These are phyloP conservation scores for Ictalurus punctatus DNA, from an alignment of 2,113 vertebrate species.

Conservation along the genomic window DNA sequence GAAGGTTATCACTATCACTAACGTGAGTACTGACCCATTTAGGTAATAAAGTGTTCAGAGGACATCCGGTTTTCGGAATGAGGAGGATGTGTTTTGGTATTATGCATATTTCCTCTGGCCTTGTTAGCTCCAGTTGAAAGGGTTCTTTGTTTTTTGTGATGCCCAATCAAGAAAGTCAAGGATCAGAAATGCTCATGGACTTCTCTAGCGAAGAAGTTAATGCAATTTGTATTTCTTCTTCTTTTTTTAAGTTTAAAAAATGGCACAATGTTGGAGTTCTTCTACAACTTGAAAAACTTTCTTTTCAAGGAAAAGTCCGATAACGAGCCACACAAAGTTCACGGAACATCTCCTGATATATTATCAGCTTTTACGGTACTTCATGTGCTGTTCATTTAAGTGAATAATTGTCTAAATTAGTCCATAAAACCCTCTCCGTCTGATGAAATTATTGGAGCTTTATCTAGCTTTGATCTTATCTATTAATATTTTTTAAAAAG, in stretches of 20 bases:
- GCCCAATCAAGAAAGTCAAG: no score
- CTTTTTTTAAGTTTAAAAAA: not conserved
- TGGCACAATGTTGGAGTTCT: no score
- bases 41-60: not conserved
- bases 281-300: not conserved
- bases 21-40: not conserved
- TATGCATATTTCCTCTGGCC: not conserved
- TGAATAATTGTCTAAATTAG: not conserved
- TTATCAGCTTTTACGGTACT: constrained; percentile 13
- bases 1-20: not conserved
- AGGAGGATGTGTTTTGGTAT: not conserved
- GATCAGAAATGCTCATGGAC: no score
- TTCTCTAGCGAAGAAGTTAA: no score
- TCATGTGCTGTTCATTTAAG: not conserved
- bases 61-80: not conserved
- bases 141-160: not conserved
- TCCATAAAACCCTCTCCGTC: not conserved
- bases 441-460: not conserved
- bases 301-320: not conserved
- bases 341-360: not conserved
- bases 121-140: not conserved
- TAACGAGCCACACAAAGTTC: not conserved
- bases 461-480: constrained; percentile 15
- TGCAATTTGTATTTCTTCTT: not conserved
- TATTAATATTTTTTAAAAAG: not conserved